These are phyloP conservation scores for Percopsis transmontana DNA, from an alignment of 2,113 vertebrate genomes.

Conservation along the genomic window DNA sequence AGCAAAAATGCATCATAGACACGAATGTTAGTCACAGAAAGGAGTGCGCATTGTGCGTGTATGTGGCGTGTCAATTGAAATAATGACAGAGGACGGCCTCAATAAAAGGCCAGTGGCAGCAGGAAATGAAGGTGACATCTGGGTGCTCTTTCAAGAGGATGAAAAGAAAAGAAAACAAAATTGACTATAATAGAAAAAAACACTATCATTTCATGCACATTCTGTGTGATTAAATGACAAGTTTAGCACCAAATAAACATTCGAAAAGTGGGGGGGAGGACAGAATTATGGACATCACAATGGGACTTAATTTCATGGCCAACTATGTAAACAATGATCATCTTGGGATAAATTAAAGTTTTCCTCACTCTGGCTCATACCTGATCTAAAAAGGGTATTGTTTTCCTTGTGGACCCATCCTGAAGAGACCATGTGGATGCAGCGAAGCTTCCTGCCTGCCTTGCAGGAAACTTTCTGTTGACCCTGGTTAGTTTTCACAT, in stretches of 20 bases:
- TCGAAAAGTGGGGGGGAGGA: slow-evolving; percentile 13
- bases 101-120: slow-evolving; percentile 36
- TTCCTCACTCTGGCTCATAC: slow-evolving; percentile 29
- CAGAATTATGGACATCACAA: not conserved
- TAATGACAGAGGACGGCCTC: slow-evolving; percentile 54
- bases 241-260: slow-evolving; percentile 9
- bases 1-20: slow-evolving; percentile 18
- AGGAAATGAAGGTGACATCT: slow-evolving; percentile 19
- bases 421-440: slow-evolving; percentile 35
- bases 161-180: slow-evolving; percentile 35
- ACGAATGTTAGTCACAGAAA: slow-evolving; percentile 25
- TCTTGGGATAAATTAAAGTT: slow-evolving; percentile 31
- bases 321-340: slow-evolving; percentile 14
- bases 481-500: not conserved
- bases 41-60: slow-evolving; percentile 30
- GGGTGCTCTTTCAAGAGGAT: slow-evolving; percentile 29
- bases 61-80: slow-evolving; percentile 3
- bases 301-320: slow-evolving; percentile 11
- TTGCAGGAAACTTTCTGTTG: not conserved
- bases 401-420: slow-evolving; percentile 67
- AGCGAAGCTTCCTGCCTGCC: slow-evolving; percentile 55
- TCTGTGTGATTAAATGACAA: slow-evolving; percentile 15
- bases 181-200: slow-evolving; percentile 43
- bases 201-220: slow-evolving; percentile 25
- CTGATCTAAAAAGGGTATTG: slow-evolving; percentile 57